phyloP scores from a whole-genome alignment of 2,113 vertebrate genomes.

The Leiothrix lutea region DNA sequence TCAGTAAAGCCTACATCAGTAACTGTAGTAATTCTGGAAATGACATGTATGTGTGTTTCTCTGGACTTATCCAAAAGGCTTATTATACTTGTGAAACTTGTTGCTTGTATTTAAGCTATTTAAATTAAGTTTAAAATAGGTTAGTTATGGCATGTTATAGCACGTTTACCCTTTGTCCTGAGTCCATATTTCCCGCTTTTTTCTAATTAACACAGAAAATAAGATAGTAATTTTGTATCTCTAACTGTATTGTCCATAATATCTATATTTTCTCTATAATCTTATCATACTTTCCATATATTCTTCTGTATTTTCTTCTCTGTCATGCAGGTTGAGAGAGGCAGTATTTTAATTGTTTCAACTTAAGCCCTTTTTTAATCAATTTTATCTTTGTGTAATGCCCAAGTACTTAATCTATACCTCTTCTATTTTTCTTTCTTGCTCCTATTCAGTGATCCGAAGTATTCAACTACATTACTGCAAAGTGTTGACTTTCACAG shows the following conservation, averaged over 20 bases:
- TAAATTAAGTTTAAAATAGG: neutral
- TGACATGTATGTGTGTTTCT: neutral
- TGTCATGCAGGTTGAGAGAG: neutral
- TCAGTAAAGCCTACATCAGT: neutral
- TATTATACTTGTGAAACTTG: neutral
- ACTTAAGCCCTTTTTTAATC: neutral
- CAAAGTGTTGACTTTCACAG: neutral
- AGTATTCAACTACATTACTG: neutral
- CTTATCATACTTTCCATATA: neutral
- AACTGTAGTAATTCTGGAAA: neutral
- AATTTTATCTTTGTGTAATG: neutral
- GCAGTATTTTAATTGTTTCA: neutral
- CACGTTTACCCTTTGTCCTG: neutral
- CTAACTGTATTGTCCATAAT: neutral
- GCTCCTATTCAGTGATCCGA: neutral
- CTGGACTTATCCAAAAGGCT: neutral
- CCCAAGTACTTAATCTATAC: neutral
- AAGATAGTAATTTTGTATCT: neutral
- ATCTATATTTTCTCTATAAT: neutral
- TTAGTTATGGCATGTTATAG: fast-evolving
- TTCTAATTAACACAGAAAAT: neutral
- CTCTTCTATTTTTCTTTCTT: neutral
- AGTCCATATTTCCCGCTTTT: neutral
- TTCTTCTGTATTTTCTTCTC: neutral
- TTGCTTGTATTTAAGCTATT: neutral